These are phyloP conservation scores for Chelidonichthys spinosus DNA, from an alignment of 2,797 vertebrate species.

Conservation along the genomic window DNA sequence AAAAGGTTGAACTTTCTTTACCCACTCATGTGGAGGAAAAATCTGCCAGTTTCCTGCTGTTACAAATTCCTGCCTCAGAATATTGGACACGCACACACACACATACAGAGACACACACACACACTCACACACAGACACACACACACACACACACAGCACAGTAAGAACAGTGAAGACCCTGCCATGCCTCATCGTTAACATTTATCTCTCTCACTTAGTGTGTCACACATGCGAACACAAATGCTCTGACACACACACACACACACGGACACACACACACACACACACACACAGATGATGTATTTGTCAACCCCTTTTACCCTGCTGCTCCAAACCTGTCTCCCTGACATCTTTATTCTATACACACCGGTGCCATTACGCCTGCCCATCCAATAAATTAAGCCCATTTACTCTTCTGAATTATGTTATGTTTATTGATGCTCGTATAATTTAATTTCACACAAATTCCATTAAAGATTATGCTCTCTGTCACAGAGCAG, in stretches of 20 bases:
- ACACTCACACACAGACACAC: slow-evolving; percentile 7
- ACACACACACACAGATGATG: slow-evolving; percentile 56
- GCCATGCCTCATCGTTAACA: slow-evolving; percentile 58
- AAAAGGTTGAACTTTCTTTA: slow-evolving; percentile 91
- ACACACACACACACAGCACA: not conserved
- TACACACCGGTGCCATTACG: slow-evolving; percentile 84
- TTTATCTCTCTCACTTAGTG: slow-evolving; percentile 61
- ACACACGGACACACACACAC: slow-evolving; percentile 42
- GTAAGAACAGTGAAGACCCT: slow-evolving; percentile 37
- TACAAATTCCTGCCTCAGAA: slow-evolving; percentile 81
- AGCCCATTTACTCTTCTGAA: slow-evolving; percentile 92
- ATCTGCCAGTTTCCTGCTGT: slow-evolving; percentile 86
- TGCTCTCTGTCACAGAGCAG: slow-evolving; percentile 81
- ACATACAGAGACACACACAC: slow-evolving; percentile 6
- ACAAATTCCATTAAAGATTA: slow-evolving; percentile 94
- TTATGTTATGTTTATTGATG: slow-evolving; percentile 94
- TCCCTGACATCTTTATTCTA: slow-evolving; percentile 84
- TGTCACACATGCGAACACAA: slow-evolving; percentile 43
- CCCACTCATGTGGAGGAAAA: slow-evolving; percentile 88
- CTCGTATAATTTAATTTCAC: slow-evolving; percentile 94
- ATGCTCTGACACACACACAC: slow-evolving; percentile 2
- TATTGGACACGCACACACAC: slow-evolving; percentile 61
- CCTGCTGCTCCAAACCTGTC: slow-evolving; percentile 77
- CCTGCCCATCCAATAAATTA: slow-evolving; percentile 88
- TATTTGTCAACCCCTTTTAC: slow-evolving; percentile 71